These are phyloP conservation scores for Anthopleura sola DNA, from an alignment of 64 coral and sea anemone species.

Conservation along the genomic window DNA sequence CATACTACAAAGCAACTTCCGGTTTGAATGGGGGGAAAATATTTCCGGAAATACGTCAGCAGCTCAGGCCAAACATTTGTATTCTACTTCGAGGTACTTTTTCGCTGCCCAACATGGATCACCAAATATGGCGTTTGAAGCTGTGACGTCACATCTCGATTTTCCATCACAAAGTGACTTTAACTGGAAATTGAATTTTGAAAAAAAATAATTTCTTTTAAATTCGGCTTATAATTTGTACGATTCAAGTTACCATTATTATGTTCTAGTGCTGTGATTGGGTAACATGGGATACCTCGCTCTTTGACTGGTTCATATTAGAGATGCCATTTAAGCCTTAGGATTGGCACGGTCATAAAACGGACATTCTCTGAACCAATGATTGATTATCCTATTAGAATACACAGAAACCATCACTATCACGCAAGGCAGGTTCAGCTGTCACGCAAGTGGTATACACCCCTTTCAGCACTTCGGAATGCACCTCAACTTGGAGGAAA, in stretches of 20 bases:
- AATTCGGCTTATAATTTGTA: too few relatives aligned
- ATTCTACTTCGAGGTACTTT: constrained; percentile 39
- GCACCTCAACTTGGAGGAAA: too few relatives aligned
- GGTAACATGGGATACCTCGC: too few relatives aligned
- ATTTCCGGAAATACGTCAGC: not conserved
- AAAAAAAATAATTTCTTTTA: too few relatives aligned
- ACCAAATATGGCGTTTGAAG: constrained; percentile 30
- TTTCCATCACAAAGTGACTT: constrained; percentile 23
- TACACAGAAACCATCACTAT: not conserved
- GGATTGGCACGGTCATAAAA: too few relatives aligned
- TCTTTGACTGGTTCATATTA: too few relatives aligned
- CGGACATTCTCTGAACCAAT: too few relatives aligned
- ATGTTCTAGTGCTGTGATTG: too few relatives aligned
- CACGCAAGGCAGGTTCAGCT: not conserved
- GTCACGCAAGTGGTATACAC: too few relatives aligned
- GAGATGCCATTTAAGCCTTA: too few relatives aligned
- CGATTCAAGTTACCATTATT: too few relatives aligned
- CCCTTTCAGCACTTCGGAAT: too few relatives aligned
- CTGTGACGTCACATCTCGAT: constrained; percentile 30
- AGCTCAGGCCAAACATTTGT: constrained; percentile 3
- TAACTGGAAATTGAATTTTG: not conserved
- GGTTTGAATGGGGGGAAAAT: not conserved
- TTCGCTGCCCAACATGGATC: constrained; percentile 23
- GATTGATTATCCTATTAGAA: not conserved
- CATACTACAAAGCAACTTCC: not conserved